Base-by-base conservation (phyloP, 1,140 invertebrate genomes). In the Camponotus vicinus region DNA sequence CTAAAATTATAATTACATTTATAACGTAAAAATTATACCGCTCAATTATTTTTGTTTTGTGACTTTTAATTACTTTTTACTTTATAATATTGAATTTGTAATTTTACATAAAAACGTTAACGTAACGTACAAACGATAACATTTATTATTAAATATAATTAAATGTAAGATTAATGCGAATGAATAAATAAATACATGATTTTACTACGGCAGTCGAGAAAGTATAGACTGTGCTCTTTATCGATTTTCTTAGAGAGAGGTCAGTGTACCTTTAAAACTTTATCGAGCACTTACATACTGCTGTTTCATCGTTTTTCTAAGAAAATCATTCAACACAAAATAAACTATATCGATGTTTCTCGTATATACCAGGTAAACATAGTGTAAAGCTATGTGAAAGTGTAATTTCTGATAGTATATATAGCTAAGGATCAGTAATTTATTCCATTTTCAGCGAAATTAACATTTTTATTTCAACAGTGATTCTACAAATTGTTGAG, bases 261-360 rank as follows among this genome's bases (percentile, higher is more conserved):
- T 83, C 79, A 83, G 55, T 37, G 67, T 37, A 83, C 69, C 13
- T 83, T 83, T 73, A 61, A 61, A 83, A 83, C 69, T 61, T 83
- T 49, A 83, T 83, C 69, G 32, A 40, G 4, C 27, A 45, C 69
- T 75, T 83, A 21, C 21, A 49, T 63, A 83, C 27, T 40, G 78
- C 6, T 34, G 52, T 59, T 71, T 73, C 27, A 45, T 63, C 79
- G 40, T 69, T 80, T 70, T 80, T 27, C 15, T n/a, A 37, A 49
- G 69, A 73, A 73, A 83, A 83, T 83, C 69, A 83, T 75, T 83
- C 42, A 83, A 73, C 55, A 75, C 7, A 27, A n/a, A 61, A 83
- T 83, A 73, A 83, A 73, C 40, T 40, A 34, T 73, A 49, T 13
- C 69, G 8, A 73, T 55, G 57, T 61, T 59, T 0, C 52, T n/a